A percentile compares a stretch with the other conserved stretches of the same genome.
Evolutionary conservation across 2,113 vertebrate species (phyloP).

Genomic region (Uria lomvia): DNA sequence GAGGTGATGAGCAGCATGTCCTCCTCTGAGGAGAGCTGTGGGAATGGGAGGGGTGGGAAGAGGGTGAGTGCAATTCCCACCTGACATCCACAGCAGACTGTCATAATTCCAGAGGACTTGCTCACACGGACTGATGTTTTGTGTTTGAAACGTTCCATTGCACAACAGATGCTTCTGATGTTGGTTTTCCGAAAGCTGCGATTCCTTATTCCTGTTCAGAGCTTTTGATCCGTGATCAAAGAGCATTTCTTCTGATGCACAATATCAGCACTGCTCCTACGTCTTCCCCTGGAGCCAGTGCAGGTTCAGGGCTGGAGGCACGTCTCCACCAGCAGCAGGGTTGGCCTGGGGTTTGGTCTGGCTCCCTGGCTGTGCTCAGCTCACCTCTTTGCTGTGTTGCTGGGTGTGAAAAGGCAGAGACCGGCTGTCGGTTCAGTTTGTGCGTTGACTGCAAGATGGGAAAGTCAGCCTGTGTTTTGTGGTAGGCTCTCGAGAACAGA

Average conservation of each 20-base stretch:
- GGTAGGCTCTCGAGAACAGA: background rate
- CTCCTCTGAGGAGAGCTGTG: background rate
- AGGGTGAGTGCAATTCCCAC: background rate
- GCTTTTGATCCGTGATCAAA: background rate
- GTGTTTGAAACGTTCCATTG: background rate
- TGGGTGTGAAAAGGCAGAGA: background rate
- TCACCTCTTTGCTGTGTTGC: background rate
- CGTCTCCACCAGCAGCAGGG: background rate
- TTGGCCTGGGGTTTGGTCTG: background rate
- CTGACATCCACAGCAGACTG: background rate
- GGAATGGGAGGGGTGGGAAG: background rate
- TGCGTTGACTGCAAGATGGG: background rate
- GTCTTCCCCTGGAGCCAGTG: background rate
- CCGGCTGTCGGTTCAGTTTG: background rate
- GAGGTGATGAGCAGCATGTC: too few relatives aligned
- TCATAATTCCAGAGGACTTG: background rate
- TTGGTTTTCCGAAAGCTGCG: background rate
- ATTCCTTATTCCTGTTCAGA: background rate
- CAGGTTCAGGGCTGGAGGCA: background rate
- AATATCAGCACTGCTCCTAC: background rate
- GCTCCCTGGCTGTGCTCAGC: rapidly evolving
- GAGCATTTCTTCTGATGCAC: background rate
- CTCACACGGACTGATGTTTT: rapidly evolving
- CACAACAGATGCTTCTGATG: background rate
- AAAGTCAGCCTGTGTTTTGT: background rate